Evolutionary conservation across 2,797 vertebrate genomes (phyloP), one percentile per base, ranked within the genome.

Genomic region (Syndactyla subalaris): DNA sequence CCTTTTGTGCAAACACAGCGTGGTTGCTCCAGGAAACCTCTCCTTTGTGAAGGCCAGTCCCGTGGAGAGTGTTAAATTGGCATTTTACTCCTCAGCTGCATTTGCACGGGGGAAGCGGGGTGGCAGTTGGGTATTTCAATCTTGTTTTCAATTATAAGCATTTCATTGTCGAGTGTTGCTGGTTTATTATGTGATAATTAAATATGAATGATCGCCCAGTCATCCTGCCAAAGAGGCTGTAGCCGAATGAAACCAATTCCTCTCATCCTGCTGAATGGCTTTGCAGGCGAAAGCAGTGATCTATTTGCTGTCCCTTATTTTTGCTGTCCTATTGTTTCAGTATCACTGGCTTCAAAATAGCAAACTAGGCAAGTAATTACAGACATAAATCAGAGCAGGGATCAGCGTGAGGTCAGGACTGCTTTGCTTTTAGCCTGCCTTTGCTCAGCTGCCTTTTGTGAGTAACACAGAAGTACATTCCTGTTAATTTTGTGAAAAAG

Each of bases 141-240:
- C 84, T 76, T 89, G 75, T 94, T 95, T 96, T 95, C 93, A 96
- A 58, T 97, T 95, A 87, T 27, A 61, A 91, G 86, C 88, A 39
- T 93, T 97, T 96, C 84, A 92, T 95, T 95, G 95, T 91, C 0
- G 1, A 79, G 22, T 23, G 49, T 74, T 82, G 85, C 80, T 74
- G 89, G 75, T 95, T 97, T 95, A 89, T 94, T 92, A 77, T 65
- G 87, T 77, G 92, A 36, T 95, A 96, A 96, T 97, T 95, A 96
- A 97, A 96, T 95, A 78, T 88, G 96, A 97, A 75, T 91, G 90
- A 84, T 92, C 3, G 0, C 1, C 6, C 85, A 89, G 83, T 85
- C 84, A 36, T 59, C 55, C 94, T 91, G 91, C 94, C 94, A 85
- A 67, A 78, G 89, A 85, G 78, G 57, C 93, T 85, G 88, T 26